A percentile compares a stretch with the other conserved stretches of the same genome.
phyloP scores from a whole-genome alignment of 2,113 vertebrate genomes.

The Rattus rattus region DNA sequence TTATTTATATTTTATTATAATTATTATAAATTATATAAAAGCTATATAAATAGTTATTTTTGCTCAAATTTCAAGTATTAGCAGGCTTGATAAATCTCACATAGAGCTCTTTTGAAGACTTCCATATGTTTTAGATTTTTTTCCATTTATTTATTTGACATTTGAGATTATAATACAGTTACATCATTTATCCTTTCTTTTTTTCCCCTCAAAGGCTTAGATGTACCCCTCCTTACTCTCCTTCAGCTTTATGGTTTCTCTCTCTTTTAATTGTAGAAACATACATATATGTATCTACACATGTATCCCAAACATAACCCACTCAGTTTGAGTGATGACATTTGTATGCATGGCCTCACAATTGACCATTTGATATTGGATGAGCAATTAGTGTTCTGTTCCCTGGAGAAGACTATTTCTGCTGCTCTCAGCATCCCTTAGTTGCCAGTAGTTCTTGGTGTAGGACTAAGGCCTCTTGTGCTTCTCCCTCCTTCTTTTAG shows the following conservation, averaged over 20 bases:
- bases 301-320: neutral
- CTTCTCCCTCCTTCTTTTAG: neutral
- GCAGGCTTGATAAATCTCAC: neutral
- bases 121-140: conserved; percentile 18
- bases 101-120: neutral
- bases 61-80: neutral
- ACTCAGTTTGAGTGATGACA: neutral
- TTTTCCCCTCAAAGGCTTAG: neutral
- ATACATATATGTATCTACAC: no score
- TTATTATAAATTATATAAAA: no score
- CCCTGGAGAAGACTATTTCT: neutral
- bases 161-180: neutral
- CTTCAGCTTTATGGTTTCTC: neutral
- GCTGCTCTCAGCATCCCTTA: no score
- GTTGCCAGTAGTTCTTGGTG: neutral
- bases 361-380: neutral
- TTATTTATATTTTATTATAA: neutral
- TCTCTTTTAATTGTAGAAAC: neutral
- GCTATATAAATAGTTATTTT: neutral
- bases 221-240: neutral
- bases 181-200: neutral
- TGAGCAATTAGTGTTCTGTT: neutral
- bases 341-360: neutral
- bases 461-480: neutral
- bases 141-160: neutral